phyloP scores from a whole-genome alignment of 2,113 vertebrate genomes.

The Eudorcas thomsonii region DNA sequence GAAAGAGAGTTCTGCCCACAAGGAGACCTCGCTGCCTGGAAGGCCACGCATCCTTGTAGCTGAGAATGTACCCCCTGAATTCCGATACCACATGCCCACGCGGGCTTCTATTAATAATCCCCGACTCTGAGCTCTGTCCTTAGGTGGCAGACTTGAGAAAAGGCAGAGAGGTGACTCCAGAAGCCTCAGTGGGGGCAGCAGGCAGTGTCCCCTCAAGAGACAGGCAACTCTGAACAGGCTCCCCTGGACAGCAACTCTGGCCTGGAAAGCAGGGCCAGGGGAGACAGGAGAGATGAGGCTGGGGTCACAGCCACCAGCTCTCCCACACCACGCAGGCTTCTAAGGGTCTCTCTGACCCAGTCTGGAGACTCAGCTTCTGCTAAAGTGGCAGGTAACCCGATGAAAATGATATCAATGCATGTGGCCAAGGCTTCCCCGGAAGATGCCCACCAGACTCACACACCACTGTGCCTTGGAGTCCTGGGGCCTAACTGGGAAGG shows the following conservation, averaged over 20 bases:
- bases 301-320: accelerated
- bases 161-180: not conserved
- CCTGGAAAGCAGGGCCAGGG: not conserved
- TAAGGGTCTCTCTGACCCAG: not conserved
- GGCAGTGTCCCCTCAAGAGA: not conserved
- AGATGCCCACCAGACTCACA: no score
- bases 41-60: not conserved
- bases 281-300: not conserved
- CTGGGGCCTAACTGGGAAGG: not conserved
- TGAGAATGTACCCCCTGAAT: not conserved
- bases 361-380: not conserved
- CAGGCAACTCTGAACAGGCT: not conserved
- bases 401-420: not conserved
- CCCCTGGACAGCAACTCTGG: not conserved
- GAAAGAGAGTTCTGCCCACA: not conserved
- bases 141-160: not conserved
- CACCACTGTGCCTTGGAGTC: not conserved
- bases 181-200: not conserved
- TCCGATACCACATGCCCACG: not conserved
- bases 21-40: not conserved
- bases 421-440: not conserved
- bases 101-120: not conserved
- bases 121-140: not conserved
- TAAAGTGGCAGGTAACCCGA: not conserved
- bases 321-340: not conserved